Base-by-base conservation (phyloP, 37 sponge, comb jelly and placozoan genomes). In the Lycopodina hypogea region DNA sequence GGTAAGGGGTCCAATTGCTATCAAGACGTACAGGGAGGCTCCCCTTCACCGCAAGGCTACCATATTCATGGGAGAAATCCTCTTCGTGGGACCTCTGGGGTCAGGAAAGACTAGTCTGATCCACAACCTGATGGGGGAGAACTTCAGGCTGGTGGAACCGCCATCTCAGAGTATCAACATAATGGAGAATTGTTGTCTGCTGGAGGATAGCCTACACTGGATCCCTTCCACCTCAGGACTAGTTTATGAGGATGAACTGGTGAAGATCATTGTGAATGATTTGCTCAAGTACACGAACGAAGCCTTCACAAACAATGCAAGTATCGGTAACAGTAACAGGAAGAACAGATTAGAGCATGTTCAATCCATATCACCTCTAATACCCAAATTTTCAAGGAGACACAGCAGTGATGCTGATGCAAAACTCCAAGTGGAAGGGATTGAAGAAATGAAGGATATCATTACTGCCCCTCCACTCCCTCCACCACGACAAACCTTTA, bases 71-170 rank as follows among this genome's bases (percentile, higher is more conserved):
- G 40, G 78, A 3, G 87, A 81, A 74, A 39, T 92, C 23, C 26
- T 71, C 66, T 71, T 92, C 41, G 26, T 83, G 11, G 92, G 92
- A 4, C 88, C 88, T 2, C 83, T 71, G 29, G 92, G 85, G 9
- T 79, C 88, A 1, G 92, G 92, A 22, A 92, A 92, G 82, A 92
- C 92, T n/a, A 92, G 92, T 78, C 78, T 92, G 2, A 22, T 87
- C 12, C 37, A 82, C 21, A 72, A 67, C 66, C 40, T 92, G 48
- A 69, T 35, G 19, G 92, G 88, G 9, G 37, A 87, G 33, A 57
- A 62, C 18, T 92, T 92, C 42, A 64, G 81, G 28, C 65, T 80
- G 24, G 69, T 59, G 39, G 92, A 92, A 52, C 77, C 84, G 1
- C 34, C 73, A 0, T 83, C 92, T 0, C 58, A 60, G 19, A 34